phyloP scores from a whole-genome alignment of 2,113 vertebrate genomes.

The Microtus montanus region DNA sequence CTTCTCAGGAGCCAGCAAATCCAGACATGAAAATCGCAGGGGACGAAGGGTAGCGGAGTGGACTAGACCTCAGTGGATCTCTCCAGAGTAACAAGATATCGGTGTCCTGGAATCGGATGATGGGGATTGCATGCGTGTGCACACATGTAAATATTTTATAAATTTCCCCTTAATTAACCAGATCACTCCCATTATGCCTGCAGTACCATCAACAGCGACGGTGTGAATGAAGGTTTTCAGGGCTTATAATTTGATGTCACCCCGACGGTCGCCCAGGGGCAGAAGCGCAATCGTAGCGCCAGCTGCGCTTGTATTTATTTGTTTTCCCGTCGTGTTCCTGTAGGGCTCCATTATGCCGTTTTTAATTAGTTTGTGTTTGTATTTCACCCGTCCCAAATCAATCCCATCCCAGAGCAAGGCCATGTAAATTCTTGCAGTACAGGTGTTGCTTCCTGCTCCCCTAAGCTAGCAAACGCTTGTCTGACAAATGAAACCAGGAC shows the following conservation, averaged over 20 bases:
- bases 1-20: too few relatives aligned
- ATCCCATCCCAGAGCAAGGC: slow-evolving; percentile 87
- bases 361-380: slow-evolving; percentile 90
- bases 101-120: neutral
- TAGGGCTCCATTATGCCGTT: slow-evolving; percentile 88
- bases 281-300: slow-evolving; percentile 83
- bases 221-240: slow-evolving; percentile 77
- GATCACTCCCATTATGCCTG: slow-evolving; percentile 83
- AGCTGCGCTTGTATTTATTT: slow-evolving; percentile 89
- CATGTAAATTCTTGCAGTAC: slow-evolving; percentile 86
- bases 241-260: slow-evolving; percentile 86
- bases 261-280: slow-evolving; percentile 84
- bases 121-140: slow-evolving; percentile 19
- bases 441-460: slow-evolving; percentile 40
- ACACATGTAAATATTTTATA: slow-evolving; percentile 82
- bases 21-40: neutral
- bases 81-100: neutral
- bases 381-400: slow-evolving; percentile 88
- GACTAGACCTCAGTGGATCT: neutral
- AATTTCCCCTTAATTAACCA: slow-evolving; percentile 84
- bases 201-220: slow-evolving; percentile 77
- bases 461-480: slow-evolving; percentile 86
- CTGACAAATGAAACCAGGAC: slow-evolving; percentile 89
- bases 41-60: neutral
- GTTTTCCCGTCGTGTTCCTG: slow-evolving; percentile 86